Evolutionary conservation across 2,113 vertebrate genomes (phyloP).

Genomic region (Marmota monax): DNA sequence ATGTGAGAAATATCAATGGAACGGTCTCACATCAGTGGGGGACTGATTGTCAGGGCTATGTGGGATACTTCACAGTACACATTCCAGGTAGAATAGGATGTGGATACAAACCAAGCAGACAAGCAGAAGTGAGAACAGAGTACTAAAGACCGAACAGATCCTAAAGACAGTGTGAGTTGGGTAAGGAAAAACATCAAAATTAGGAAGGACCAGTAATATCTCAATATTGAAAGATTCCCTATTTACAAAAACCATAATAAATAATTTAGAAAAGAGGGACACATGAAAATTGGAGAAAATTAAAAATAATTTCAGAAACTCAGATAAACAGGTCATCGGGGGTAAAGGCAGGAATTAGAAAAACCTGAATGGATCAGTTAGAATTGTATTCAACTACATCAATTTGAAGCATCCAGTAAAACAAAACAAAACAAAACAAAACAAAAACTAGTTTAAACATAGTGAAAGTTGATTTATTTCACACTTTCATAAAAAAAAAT

Average conservation of each 20-base stretch:
- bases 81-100: neutral
- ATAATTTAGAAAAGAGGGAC: neutral
- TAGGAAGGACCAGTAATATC: neutral
- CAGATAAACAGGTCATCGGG: neutral
- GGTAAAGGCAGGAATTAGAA: neutral
- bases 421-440: too few relatives aligned
- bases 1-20: neutral
- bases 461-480: neutral
- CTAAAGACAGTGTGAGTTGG: neutral
- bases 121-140: neutral
- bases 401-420: neutral
- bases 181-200: constrained; percentile 1
- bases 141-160: neutral
- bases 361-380: neutral
- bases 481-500: neutral
- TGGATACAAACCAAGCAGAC: neutral
- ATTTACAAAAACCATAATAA: neutral
- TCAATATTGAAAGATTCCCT: neutral
- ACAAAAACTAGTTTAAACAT: neutral
- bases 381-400: neutral
- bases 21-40: neutral
- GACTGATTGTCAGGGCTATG: neutral
- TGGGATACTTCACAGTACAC: neutral
- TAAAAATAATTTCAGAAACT: constrained; percentile 6
- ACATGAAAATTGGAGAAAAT: constrained; percentile 13